Base-by-base conservation (phyloP, 2,797 vertebrate genomes). In the Gymnodraco acuticeps region DNA sequence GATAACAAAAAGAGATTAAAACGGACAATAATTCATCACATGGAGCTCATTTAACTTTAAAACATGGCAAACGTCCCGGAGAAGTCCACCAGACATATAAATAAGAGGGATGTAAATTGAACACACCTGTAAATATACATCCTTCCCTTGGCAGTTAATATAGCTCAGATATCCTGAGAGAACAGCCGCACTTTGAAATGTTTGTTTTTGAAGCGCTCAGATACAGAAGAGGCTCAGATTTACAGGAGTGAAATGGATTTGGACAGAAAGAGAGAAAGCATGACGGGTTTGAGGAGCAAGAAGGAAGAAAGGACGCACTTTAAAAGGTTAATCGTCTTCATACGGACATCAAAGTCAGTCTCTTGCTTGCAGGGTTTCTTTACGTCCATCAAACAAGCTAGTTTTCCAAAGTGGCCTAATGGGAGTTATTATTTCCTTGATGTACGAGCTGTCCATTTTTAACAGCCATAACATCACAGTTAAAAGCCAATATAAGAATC, bases 161-260 rank as follows among this genome's bases (percentile, higher is more conserved):
- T 4, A 27, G 27, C 27, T 83, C 65, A 73, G 81, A 85, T 92
- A 82, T 86, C 72, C 64, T 82, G 82, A 58, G 82, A 75, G 70
- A 88, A 86, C 82, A 82, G 27, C 27, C 27, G 27, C 27, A 5
- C 27, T 27, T 27, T 27, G 27, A 27, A 27, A 27, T 5, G 27
- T 27, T 27, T 27, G 27, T 5, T 27, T 27, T 27, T 1, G 27
- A 27, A 27, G 27, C 27, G 27, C 4, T 27, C 4, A 27, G 27
- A 27, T 4, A 27, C 27, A 5, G 27, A 27, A 27, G 27, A 27
- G 27, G 27, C 27, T 5, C 27, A 27, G 47, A 71, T 80, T 83
- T 78, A 69, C 27, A 43, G 6, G 43, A 82, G 55, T 47, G 46
- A 56, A 62, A 76, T 66, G 63, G 78, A 80, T 75, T 80, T 73